phyloP scores from a whole-genome alignment of 2,888 invertebrate genomes.

The Gisinianus flammeolus region DNA sequence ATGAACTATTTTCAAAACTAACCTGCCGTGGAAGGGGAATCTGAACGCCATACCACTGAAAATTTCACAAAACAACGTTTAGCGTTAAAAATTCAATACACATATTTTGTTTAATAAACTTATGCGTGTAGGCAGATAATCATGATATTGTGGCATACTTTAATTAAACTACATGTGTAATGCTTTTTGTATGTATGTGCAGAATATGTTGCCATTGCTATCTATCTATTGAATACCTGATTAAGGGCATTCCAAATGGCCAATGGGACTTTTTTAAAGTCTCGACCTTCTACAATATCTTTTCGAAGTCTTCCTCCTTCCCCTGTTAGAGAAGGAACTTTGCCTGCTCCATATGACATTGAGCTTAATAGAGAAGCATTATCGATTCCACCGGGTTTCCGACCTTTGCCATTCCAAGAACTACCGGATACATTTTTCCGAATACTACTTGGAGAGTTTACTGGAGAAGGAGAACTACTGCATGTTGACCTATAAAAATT shows the following conservation, averaged over 20 bases:
- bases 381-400: slow-evolving; percentile 75
- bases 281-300: slow-evolving; percentile 68
- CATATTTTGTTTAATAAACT: no score
- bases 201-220: no score
- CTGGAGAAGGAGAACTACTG: slow-evolving; percentile 57
- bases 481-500: slow-evolving; percentile 41
- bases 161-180: no score
- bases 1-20: slow-evolving; percentile 37
- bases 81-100: no score
- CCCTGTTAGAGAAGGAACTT: slow-evolving; percentile 75
- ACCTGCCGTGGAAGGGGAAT: slow-evolving; percentile 80
- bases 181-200: no score
- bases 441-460: slow-evolving; percentile 56
- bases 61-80: no score
- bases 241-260: slow-evolving; percentile 70
- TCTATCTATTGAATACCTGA: no score
- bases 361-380: slow-evolving; percentile 74
- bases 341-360: slow-evolving; percentile 61
- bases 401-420: slow-evolving; percentile 40
- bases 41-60: slow-evolving; percentile 81
- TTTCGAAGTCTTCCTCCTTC: slow-evolving; percentile 84
- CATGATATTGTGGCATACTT: no score
- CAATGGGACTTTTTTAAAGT: slow-evolving; percentile 86
- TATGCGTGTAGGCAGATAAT: no score
- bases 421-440: slow-evolving; percentile 50